Evolutionary conservation across 2,888 invertebrate species (phyloP).

Genomic region (Slavum lentiscoides): DNA sequence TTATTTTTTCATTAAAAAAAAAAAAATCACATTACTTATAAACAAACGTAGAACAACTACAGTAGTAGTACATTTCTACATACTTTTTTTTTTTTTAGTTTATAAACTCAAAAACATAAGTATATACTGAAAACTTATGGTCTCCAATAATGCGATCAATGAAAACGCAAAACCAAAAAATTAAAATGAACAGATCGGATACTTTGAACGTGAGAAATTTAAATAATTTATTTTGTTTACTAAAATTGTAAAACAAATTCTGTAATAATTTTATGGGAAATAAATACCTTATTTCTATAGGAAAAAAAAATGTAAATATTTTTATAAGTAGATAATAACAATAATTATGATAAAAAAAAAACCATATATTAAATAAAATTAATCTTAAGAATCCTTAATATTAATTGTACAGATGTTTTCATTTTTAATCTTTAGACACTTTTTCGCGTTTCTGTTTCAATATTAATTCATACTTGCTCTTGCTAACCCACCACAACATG

Average conservation of each 20-base stretch:
- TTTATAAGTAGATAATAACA: constrained; percentile 27
- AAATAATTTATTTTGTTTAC: not conserved
- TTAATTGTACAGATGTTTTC: constrained; percentile 28
- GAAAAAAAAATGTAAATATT: constrained; percentile 15
- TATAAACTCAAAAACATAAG: not conserved
- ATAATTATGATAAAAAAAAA: constrained; percentile 3
- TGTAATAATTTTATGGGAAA: not conserved
- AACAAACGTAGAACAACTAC: not conserved
- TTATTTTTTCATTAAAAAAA: not conserved
- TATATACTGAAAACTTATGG: not conserved
- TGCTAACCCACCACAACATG: constrained; percentile 91
- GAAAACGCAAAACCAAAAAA: not conserved
- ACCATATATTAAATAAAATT: constrained; percentile 19
- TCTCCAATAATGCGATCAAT: not conserved
- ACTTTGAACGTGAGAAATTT: constrained; percentile 19
- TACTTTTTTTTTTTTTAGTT: too few species aligned
- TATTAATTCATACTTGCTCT: constrained; percentile 74
- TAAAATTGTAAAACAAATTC: not conserved
- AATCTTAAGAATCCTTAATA: constrained; percentile 26
- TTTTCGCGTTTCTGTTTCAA: constrained; percentile 55
- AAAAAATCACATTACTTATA: constrained; percentile 11
- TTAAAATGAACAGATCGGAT: constrained; percentile 1
- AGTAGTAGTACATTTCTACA: not conserved
- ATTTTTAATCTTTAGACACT: constrained; percentile 50
- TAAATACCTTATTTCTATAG: not conserved